These are phyloP conservation scores for Chymomyza amoena DNA, from an alignment of 2,888 invertebrate species.

Conservation along the genomic window DNA sequence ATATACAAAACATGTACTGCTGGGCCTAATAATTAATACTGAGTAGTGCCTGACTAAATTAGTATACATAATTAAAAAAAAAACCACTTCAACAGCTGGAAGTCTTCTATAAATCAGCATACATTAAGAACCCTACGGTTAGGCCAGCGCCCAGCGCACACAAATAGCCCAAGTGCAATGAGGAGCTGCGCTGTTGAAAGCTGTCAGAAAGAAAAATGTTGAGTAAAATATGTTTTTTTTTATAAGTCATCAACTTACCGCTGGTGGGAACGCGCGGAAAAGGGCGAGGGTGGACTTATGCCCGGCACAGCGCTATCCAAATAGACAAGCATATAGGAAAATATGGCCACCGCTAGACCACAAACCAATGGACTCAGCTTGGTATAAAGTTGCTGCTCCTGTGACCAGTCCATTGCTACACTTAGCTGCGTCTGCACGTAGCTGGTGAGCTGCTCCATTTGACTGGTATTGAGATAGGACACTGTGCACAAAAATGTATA, in stretches of 20 bases:
- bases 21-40: slow-evolving; percentile 40
- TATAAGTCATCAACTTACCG: slow-evolving; percentile 66
- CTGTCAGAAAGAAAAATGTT: slow-evolving; percentile 41
- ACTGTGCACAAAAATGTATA: slow-evolving; percentile 51
- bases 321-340: slow-evolving; percentile 82
- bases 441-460: slow-evolving; percentile 49
- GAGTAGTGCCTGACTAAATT: slow-evolving; percentile 29
- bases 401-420: slow-evolving; percentile 60
- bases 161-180: slow-evolving; percentile 79
- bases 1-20: not conserved
- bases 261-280: slow-evolving; percentile 80
- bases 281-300: slow-evolving; percentile 81
- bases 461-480: slow-evolving; percentile 58
- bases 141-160: slow-evolving; percentile 80
- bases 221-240: not conserved
- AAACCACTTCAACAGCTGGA: not conserved
- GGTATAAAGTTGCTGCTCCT: slow-evolving; percentile 55
- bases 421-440: slow-evolving; percentile 58
- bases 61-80: slow-evolving; percentile 2
- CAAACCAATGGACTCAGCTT: slow-evolving; percentile 74
- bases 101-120: slow-evolving; percentile 47
- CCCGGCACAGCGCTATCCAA: slow-evolving; percentile 83
- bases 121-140: slow-evolving; percentile 78
- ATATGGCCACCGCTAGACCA: slow-evolving; percentile 80
- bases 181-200: slow-evolving; percentile 68